Conservation (phyloP, 2,113 vertebrate genomes). For the Pachyramphus minor region DNA sequence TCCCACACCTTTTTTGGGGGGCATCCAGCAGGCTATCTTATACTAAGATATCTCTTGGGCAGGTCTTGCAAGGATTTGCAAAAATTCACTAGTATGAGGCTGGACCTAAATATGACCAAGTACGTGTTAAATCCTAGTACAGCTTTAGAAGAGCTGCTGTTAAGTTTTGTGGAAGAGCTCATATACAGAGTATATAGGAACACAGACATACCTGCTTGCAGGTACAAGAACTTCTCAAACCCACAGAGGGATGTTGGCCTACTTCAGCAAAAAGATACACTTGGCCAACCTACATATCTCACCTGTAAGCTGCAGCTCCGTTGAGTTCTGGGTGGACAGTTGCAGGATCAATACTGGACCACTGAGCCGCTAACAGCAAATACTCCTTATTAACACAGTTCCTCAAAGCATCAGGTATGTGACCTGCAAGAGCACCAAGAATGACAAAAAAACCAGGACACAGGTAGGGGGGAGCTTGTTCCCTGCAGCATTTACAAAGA, state of each 20-base stretch:
- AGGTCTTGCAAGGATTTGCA: neutral
- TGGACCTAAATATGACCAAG: neutral
- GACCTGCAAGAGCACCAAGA: conserved; percentile 71
- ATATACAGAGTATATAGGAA: neutral
- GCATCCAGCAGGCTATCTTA: neutral
- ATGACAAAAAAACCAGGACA: neutral
- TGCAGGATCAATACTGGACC: conserved; percentile 87
- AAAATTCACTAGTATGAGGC: neutral
- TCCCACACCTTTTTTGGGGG: neutral
- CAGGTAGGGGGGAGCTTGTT: neutral
- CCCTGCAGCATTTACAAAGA: neutral
- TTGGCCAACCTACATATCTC: neutral
- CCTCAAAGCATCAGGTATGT: conserved; percentile 90
- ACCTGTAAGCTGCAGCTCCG: conserved; percentile 86
- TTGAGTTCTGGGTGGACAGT: conserved; percentile 89
- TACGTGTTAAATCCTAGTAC: neutral
- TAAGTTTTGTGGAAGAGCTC: neutral
- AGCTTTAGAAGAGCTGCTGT: neutral
- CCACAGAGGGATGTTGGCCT: neutral
- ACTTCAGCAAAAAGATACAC: neutral
- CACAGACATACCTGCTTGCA: neutral
- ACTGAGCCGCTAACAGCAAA: conserved; percentile 88
- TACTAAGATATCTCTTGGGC: neutral
- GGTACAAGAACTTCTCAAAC: neutral
- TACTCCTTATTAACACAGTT: conserved; percentile 97